A percentile compares a stretch with the other conserved stretches of the same genome.
Conservation (phyloP, 2,888 invertebrate species). For the Parapristionchus giblindavisi region DNA sequence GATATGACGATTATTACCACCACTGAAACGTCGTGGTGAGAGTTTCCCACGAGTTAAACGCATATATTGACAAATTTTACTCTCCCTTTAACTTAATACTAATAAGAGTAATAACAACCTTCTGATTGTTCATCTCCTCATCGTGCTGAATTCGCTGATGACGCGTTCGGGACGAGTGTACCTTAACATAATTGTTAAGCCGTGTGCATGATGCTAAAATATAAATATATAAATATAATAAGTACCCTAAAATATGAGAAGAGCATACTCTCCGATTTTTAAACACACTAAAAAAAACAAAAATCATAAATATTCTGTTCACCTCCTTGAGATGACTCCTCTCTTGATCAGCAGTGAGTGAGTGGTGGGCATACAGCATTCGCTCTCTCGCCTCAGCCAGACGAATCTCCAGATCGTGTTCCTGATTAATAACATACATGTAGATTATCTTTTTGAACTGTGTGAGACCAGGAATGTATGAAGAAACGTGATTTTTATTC, state of each 20-base stretch:
- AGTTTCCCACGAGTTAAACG: not conserved
- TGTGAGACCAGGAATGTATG: no score
- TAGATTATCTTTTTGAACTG: no score
- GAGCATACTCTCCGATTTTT: no score
- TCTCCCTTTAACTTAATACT: not conserved
- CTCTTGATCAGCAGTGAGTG: slow-evolving; percentile 93
- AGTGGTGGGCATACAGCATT: slow-evolving; percentile 79
- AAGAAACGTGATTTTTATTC: no score
- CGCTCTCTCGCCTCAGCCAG: slow-evolving; percentile 27
- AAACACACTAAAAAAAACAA: no score
- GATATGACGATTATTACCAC: not conserved
- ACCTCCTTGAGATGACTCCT: slow-evolving; percentile 93
- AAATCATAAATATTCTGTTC: no score
- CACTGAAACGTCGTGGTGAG: not conserved
- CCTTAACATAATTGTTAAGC: slow-evolving; percentile 71
- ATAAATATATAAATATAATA: no score
- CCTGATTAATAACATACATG: slow-evolving; percentile 11
- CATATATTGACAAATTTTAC: not conserved
- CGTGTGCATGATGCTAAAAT: slow-evolving; percentile 80
- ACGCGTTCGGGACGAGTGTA: not conserved
- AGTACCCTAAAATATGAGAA: no score
- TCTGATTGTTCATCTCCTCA: slow-evolving; percentile 69
- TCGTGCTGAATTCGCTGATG: slow-evolving; percentile 76
- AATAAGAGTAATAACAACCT: slow-evolving; percentile 32
- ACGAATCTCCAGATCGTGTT: slow-evolving; percentile 29